Conservation (phyloP, 2,888 invertebrate species). For the Tholera decimalis region DNA sequence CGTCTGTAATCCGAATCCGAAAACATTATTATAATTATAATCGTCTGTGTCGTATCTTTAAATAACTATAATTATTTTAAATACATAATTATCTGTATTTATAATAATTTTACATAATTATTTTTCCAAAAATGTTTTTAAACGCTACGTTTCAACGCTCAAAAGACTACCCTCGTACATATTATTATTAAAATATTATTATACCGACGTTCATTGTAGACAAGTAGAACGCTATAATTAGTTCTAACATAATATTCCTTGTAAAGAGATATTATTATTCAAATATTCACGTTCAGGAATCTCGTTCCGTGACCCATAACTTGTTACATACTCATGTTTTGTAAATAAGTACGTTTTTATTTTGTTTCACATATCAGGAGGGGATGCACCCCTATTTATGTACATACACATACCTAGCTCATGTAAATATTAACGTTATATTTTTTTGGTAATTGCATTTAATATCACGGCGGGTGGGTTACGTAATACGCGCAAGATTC, state of each 20-base stretch:
- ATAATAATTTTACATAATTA: too few species aligned
- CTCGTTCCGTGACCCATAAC: conserved; percentile 68
- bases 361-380: conserved; percentile 78
- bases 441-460: conserved; percentile 62
- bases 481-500: conserved; percentile 50
- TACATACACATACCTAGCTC: conserved; percentile 62
- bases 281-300: conserved; percentile 65
- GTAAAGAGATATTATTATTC: conserved; percentile 64
- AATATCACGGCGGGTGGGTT: conserved; percentile 57
- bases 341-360: conserved; percentile 79
- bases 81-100: too few species aligned
- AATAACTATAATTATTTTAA: too few species aligned
- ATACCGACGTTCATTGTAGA: conserved; percentile 47
- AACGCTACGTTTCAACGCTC: conserved; percentile 32
- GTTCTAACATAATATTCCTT: conserved; percentile 57
- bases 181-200: conserved; percentile 41
- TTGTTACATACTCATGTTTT: conserved; percentile 81
- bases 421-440: conserved; percentile 67
- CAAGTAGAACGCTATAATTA: conserved; percentile 53
- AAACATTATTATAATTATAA: too few species aligned
- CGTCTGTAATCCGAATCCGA: too few species aligned
- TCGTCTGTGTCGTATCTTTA: too few species aligned
- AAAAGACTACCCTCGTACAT: conserved; percentile 22
- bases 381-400: conserved; percentile 51
- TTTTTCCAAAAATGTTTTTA: too few species aligned